Conservation (phyloP, 2,797 vertebrate species). For the Crenuchus spilurus region DNA sequence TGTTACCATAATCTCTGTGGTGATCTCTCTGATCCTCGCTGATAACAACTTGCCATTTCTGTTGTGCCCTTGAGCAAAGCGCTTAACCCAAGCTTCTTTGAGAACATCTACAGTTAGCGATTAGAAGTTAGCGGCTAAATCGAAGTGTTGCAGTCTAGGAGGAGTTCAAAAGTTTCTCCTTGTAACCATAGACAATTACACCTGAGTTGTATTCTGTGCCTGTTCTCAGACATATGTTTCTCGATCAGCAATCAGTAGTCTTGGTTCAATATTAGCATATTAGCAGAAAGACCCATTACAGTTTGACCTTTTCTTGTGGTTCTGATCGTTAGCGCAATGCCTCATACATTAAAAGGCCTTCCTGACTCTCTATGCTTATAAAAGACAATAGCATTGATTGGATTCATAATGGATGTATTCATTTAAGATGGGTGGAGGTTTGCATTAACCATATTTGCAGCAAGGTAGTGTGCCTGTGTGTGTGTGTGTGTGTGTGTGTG, state of each 20-base stretch:
- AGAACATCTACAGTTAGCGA: neutral
- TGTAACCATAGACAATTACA: neutral
- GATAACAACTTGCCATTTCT: neutral
- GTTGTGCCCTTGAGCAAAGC: neutral
- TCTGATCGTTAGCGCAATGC: conserved; percentile 49
- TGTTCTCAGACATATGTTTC: conserved; percentile 2
- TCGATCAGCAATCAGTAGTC: conserved; percentile 19
- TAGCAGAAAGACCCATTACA: conserved; percentile 38
- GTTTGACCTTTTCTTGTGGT: conserved; percentile 44
- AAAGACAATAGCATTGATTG: conserved; percentile 50
- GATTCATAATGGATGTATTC: conserved; percentile 47
- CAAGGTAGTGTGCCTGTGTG: conserved; percentile 18
- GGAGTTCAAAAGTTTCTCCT: neutral
- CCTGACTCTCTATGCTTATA: conserved; percentile 40
- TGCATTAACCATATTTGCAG: conserved; percentile 25
- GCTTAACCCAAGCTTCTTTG: neutral
- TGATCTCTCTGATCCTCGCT: conserved; percentile 11
- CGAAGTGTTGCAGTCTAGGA: neutral
- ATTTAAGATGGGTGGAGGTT: conserved; percentile 39
- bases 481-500: conserved; percentile 28
- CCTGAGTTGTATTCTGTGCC: neutral
- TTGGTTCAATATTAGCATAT: conserved; percentile 23
- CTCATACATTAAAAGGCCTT: conserved; percentile 48
- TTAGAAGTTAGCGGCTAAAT: conserved; percentile 3
- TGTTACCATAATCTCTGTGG: conserved; percentile 18